phyloP scores from a whole-genome alignment of 1,140 invertebrate species.

The Euglossa dilemma region DNA sequence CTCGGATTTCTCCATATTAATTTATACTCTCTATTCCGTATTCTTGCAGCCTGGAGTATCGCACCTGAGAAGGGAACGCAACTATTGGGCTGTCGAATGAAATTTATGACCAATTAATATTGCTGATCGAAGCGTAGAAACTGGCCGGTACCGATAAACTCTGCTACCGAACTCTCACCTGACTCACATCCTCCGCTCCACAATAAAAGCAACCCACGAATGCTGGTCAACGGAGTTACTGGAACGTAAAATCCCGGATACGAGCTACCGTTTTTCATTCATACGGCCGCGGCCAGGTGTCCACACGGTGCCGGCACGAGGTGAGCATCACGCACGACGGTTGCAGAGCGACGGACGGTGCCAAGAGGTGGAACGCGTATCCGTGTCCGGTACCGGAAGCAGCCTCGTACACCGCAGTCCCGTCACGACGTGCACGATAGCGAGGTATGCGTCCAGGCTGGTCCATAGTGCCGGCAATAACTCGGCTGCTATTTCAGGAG shows the following conservation, averaged over 20 bases:
- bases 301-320: background rate
- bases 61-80: background rate
- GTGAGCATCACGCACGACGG: background rate
- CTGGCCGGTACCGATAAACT: background rate
- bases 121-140: background rate
- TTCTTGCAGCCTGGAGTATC: background rate
- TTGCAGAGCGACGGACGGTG: background rate
- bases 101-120: background rate
- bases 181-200: slow-evolving; percentile 17
- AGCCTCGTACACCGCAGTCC: slow-evolving; percentile 26
- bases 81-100: background rate
- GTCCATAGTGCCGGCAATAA: slow-evolving; percentile 77
- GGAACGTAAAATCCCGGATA: slow-evolving; percentile 44
- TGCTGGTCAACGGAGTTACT: slow-evolving; percentile 27
- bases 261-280: slow-evolving; percentile 30
- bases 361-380: slow-evolving; percentile 11
- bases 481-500: slow-evolving; percentile 77
- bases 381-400: slow-evolving; percentile 59
- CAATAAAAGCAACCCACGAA: slow-evolving; percentile 23
- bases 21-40: background rate
- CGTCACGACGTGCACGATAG: slow-evolving; percentile 16
- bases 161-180: slow-evolving; percentile 17
- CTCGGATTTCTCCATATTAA: background rate
- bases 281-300: slow-evolving; percentile 6
- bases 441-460: slow-evolving; percentile 56